Percentiles rank a stretch among this genome's conserved stretches.
These are phyloP conservation scores for Drosophila santomea DNA, from an alignment of 1,140 invertebrate genomes.

Conservation along the genomic window DNA sequence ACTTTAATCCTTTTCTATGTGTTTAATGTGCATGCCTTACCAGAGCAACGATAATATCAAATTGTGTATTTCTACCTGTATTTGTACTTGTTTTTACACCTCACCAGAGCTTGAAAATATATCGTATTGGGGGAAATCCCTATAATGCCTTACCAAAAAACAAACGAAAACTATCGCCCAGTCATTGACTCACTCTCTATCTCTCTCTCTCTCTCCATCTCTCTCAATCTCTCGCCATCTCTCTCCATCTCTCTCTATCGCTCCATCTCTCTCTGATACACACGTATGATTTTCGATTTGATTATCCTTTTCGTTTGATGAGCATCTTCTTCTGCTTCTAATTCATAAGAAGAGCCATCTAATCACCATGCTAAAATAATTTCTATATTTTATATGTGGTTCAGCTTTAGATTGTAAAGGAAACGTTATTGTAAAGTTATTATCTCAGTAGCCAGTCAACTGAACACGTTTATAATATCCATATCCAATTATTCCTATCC, in stretches of 20 bases:
- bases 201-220: conserved; percentile 8
- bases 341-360: conserved; percentile 6
- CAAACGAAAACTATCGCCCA: conserved; percentile 10
- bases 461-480: not conserved
- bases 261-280: conserved; percentile 34
- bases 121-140: not conserved
- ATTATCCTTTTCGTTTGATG: conserved; percentile 34
- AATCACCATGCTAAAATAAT: conserved; percentile 84
- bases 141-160: conserved; percentile 22
- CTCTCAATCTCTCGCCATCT: not conserved
- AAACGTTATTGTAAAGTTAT: conserved; percentile 19
- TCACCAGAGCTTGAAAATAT: conserved; percentile 42
- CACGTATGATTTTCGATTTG: conserved; percentile 22
- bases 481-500: not conserved
- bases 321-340: not conserved
- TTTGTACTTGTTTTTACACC: conserved; percentile 8
- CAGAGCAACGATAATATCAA: conserved; percentile 8
- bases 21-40: conserved; percentile 7
- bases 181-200: conserved; percentile 19
- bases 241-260: conserved; percentile 15
- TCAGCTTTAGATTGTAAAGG: conserved; percentile 73
- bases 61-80: conserved; percentile 1
- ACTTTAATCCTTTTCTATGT: conserved; percentile 4
- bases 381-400: conserved; percentile 84
- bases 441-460: not conserved